Percentiles rank a stretch among this genome's conserved stretches.
Conservation (phyloP, 2,888 invertebrate genomes). For the Xylophagus ater region DNA sequence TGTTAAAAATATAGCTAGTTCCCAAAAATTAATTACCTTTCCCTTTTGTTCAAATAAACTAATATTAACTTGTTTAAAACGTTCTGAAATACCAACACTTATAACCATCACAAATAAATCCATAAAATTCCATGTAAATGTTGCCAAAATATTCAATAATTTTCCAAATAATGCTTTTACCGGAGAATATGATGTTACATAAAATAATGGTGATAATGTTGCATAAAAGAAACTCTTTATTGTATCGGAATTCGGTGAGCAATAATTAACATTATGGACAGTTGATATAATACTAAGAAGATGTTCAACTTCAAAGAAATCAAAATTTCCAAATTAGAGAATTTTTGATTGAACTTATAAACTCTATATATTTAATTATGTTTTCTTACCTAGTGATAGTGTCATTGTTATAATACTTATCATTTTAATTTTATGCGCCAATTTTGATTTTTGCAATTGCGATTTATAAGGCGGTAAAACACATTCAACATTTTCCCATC, state of each 20-base stretch:
- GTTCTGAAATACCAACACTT: conserved; percentile 53
- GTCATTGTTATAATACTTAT: conserved; percentile 39
- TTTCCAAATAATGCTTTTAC: conserved; percentile 28
- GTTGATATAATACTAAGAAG: conserved; percentile 28
- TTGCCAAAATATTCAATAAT: conserved; percentile 46
- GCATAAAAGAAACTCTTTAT: conserved; percentile 28
- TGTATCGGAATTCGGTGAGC: conserved; percentile 26
- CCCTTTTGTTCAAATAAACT: conserved; percentile 41
- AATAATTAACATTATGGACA: conserved; percentile 27
- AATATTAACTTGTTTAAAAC: conserved; percentile 52
- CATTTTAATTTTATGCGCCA: conserved; percentile 38
- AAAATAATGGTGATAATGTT: conserved; percentile 28
- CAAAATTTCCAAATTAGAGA: background rate
- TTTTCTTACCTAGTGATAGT: conserved; percentile 37
- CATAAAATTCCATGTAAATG: conserved; percentile 62
- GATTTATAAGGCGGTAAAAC: conserved; percentile 32
- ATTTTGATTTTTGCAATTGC: conserved; percentile 27
- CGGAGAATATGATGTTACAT: conserved; percentile 24
- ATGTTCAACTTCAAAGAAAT: conserved; percentile 28
- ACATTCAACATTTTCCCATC: conserved; percentile 42
- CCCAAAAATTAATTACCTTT: conserved; percentile 33
- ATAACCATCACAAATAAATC: conserved; percentile 63
- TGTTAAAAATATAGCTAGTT: background rate
- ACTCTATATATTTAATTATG: background rate
- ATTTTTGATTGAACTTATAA: background rate